phyloP scores from a whole-genome alignment of 2,113 vertebrate species.

The Tyto alba region DNA sequence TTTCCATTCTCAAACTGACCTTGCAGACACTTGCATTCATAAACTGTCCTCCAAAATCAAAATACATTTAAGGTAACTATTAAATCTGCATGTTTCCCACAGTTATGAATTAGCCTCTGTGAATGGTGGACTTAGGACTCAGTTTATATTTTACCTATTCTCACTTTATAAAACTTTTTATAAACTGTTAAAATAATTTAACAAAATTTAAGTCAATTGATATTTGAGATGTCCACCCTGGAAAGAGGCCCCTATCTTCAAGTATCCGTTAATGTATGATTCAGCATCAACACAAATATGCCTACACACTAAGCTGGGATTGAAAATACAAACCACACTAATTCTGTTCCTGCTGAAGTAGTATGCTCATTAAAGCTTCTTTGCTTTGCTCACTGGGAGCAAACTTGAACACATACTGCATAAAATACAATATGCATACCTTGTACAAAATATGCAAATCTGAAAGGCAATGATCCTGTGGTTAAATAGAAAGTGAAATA shows the following conservation, averaged over 20 bases:
- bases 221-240: background rate
- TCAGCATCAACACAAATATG: background rate
- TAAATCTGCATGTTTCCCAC: background rate
- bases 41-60: background rate
- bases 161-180: background rate
- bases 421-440: background rate
- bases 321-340: background rate
- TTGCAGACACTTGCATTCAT: background rate
- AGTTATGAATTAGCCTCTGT: background rate
- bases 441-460: background rate
- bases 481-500: background rate
- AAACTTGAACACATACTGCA: background rate
- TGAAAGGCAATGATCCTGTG: background rate
- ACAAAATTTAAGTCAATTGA: background rate
- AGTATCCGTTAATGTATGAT: background rate
- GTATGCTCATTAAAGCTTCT: background rate
- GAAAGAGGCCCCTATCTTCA: background rate
- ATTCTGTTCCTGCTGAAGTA: background rate
- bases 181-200: background rate
- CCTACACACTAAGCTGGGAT: background rate
- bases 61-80: background rate
- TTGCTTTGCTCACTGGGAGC: background rate
- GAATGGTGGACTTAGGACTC: background rate
- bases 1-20: background rate
- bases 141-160: background rate